Base-by-base conservation (phyloP, 2,797 vertebrate genomes). In the Hemitrygon akajei region DNA sequence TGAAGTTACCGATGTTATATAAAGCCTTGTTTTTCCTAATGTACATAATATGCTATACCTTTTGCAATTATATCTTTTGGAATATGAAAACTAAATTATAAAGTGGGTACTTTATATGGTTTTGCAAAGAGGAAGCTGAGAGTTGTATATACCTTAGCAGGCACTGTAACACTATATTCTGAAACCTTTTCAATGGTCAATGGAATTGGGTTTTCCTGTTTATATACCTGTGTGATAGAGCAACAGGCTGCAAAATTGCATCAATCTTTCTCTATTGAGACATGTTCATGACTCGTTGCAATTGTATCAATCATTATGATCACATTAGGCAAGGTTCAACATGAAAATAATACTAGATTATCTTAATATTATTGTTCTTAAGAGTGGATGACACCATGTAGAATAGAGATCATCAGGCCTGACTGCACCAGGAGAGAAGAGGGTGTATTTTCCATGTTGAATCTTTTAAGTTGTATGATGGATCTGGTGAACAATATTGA, bases 31-130 rank as follows among this genome's bases (percentile, higher is more conserved):
- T 91, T 91, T 71, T 91, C 63, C 69, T 91, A 91, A 71, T 91
- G 66, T 91, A 91, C 37, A 91, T 37, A 71, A 71, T 6, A 66
- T 63, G 4, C 20, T 91, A 66, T 14, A 37, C 60, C 16, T 66
- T 71, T 91, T 71, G 12, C 82, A 34, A 69, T 71, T 20, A 37
- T 91, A 71, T 91, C 87, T 91, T 91, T 91, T 91, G 87, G 63
- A 71, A 91, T 71, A 71, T 91, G 60, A 69, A 91, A 40, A 91
- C 7, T 91, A 69, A 91, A 71, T 69, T 71, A 22, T 69, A 20
- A 69, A 66, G 66, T 22, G n/a, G 63, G 63, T 71, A 37, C 34
- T 91, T 91, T 91, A 91, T 71, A 91, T 25, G 63, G 60, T 20
- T 69, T 91, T 71, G 9, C 66, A 37, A 71, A 66, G 66, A 40